A percentile compares a stretch with the other conserved stretches of the same genome.
Conservation (phyloP, 2,888 invertebrate genomes). For the Mesorhabditis belari region DNA sequence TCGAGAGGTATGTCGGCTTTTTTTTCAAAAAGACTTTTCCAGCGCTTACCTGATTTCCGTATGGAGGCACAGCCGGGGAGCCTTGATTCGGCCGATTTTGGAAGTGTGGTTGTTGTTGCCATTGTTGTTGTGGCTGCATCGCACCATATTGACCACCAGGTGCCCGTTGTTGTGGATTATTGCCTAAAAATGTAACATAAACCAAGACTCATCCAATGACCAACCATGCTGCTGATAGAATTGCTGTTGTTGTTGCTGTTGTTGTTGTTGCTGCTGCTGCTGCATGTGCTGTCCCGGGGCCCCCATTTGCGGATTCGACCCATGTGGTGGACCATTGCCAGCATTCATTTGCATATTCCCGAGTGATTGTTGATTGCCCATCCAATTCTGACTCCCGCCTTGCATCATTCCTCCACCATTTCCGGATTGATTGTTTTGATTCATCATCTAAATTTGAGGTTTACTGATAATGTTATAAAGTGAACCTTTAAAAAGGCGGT, state of each 20-base stretch:
- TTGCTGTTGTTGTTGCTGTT: conserved; percentile 12
- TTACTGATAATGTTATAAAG: background rate
- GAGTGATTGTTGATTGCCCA: background rate
- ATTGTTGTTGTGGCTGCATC: conserved; percentile 25
- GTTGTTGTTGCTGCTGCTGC: conserved; percentile 7
- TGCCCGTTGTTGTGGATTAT: background rate
- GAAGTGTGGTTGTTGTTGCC: conserved; percentile 8
- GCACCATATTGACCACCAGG: conserved; percentile 20
- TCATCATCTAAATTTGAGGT: background rate
- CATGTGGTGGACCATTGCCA: background rate
- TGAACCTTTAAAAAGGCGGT: conserved; percentile 77
- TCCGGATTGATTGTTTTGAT: background rate
- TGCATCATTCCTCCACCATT: background rate
- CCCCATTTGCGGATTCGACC: background rate
- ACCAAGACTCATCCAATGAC: background rate
- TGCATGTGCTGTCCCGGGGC: background rate
- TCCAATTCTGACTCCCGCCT: too few species aligned
- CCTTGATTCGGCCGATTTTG: conserved; percentile 5
- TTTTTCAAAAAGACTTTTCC: background rate
- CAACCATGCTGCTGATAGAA: conserved; percentile 4
- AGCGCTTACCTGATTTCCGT: background rate
- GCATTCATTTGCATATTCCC: background rate
- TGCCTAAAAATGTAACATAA: background rate
- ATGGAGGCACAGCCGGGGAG: background rate
- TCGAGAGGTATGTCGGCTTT: too few species aligned